Percentiles rank a stretch among this genome's conserved stretches.
Evolutionary conservation across 2,113 vertebrate genomes (phyloP).

Genomic region (Australoheros scitulus): DNA sequence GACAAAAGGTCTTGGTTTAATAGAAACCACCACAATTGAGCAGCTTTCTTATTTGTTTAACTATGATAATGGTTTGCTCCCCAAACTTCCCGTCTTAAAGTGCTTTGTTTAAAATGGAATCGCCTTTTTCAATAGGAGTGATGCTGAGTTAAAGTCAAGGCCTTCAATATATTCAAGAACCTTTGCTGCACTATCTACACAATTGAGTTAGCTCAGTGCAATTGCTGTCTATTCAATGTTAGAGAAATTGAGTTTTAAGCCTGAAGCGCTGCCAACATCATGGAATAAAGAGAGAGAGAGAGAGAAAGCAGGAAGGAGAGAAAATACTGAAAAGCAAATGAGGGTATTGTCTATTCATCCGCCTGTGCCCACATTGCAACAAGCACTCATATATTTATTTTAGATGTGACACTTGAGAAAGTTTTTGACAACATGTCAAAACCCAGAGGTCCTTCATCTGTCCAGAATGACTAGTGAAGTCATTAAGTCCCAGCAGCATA

Average conservation of each 20-base stretch:
- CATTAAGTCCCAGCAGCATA: slow-evolving; percentile 52
- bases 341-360: slow-evolving; percentile 61
- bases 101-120: slow-evolving; percentile 72
- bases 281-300: slow-evolving; percentile 49
- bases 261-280: slow-evolving; percentile 74
- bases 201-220: slow-evolving; percentile 81
- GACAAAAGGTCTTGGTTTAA: neutral
- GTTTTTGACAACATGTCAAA: slow-evolving; percentile 58
- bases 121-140: slow-evolving; percentile 70
- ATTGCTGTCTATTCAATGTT: slow-evolving; percentile 81
- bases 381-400: slow-evolving; percentile 56
- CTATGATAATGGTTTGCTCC: slow-evolving; percentile 49
- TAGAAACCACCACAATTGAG: neutral
- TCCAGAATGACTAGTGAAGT: slow-evolving; percentile 34
- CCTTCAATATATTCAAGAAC: slow-evolving; percentile 82
- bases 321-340: slow-evolving; percentile 61
- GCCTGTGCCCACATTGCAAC: slow-evolving; percentile 36
- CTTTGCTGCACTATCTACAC: slow-evolving; percentile 76
- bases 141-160: slow-evolving; percentile 78
- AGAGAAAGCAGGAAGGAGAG: neutral
- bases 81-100: slow-evolving; percentile 69
- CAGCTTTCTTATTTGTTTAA: slow-evolving; percentile 37
- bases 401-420: slow-evolving; percentile 57
- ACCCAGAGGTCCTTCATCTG: slow-evolving; percentile 42
- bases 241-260: slow-evolving; percentile 84